A percentile compares a stretch with the other conserved stretches of the same genome.
These are phyloP conservation scores for Xerus inauris DNA, from an alignment of 2,113 vertebrate species.

Conservation along the genomic window DNA sequence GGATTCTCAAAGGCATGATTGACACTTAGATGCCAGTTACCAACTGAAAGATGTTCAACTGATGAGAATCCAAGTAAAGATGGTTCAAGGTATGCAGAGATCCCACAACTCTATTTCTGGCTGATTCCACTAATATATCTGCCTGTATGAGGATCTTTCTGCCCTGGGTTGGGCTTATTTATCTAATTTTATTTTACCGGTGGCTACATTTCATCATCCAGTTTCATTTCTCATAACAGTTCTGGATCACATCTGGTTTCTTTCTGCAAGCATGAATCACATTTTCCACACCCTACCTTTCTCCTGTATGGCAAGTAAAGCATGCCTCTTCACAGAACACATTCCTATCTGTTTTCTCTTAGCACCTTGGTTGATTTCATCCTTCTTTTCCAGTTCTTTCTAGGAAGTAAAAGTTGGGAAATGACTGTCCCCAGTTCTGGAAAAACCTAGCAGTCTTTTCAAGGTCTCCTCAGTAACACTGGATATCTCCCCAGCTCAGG, in stretches of 20 bases:
- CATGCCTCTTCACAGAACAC: background rate
- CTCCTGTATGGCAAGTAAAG: background rate
- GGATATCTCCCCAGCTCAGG: background rate
- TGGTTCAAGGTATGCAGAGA: accelerated
- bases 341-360: background rate
- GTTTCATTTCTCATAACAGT: constrained; percentile 6
- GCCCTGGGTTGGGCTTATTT: background rate
- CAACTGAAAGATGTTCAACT: background rate
- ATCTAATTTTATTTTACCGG: background rate
- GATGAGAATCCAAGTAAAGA: background rate
- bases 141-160: accelerated
- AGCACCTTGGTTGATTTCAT: background rate
- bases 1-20: background rate
- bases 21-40: background rate
- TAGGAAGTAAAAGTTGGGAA: constrained; percentile 9
- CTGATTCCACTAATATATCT: background rate
- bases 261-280: constrained; percentile 56
- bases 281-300: background rate
- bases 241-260: background rate
- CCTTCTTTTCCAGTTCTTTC: background rate
- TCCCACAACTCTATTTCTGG: background rate
- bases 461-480: accelerated
- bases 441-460: background rate
- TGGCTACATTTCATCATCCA: background rate
- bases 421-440: background rate